Evolutionary conservation across 2,797 vertebrate species (phyloP).

Genomic region (Xerus rutilus): DNA sequence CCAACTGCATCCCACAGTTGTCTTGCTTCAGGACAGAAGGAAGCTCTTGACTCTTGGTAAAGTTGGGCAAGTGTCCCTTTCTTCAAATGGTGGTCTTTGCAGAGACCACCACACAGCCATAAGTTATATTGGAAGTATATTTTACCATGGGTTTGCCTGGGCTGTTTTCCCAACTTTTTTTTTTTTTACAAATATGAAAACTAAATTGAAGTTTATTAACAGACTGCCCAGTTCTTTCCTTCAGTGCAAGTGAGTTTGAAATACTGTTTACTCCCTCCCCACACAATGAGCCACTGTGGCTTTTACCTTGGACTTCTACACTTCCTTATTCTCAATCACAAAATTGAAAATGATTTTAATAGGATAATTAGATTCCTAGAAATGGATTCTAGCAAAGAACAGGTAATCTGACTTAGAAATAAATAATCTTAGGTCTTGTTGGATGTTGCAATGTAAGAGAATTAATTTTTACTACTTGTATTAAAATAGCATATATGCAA

Average conservation of each 20-base stretch:
- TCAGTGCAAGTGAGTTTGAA: background rate
- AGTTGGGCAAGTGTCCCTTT: background rate
- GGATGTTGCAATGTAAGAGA: background rate
- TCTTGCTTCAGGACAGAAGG: background rate
- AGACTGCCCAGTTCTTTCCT: background rate
- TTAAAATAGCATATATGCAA: background rate
- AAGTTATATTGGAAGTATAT: background rate
- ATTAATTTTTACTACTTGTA: background rate
- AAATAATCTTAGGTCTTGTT: background rate
- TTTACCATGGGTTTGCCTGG: background rate
- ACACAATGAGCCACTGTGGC: background rate
- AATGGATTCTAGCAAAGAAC: conserved; percentile 2
- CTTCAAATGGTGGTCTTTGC: background rate
- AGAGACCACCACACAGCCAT: background rate
- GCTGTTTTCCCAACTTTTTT: background rate
- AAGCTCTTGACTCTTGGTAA: background rate
- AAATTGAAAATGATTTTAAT: conserved; percentile 48
- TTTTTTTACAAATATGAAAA: background rate
- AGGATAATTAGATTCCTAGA: background rate
- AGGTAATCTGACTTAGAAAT: background rate
- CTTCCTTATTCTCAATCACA: background rate
- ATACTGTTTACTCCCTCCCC: background rate
- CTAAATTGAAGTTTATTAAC: background rate
- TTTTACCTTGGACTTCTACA: background rate
- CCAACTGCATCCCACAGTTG: background rate